Evolutionary conservation across 2,113 vertebrate genomes (phyloP).

Genomic region (Sapayoa aenigma): DNA sequence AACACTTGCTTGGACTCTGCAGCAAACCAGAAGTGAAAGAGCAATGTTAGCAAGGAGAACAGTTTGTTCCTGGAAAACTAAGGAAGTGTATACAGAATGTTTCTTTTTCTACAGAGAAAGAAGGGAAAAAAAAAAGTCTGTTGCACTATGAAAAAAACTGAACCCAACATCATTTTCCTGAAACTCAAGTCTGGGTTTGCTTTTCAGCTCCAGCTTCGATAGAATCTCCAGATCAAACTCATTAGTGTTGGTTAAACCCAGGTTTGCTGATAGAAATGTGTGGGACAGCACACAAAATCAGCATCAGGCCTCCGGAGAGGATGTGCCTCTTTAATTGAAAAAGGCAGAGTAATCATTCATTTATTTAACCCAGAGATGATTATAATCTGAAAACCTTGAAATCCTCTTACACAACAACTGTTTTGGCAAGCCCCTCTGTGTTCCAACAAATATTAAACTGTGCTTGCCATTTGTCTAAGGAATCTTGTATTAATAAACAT

Average conservation of each 20-base stretch:
- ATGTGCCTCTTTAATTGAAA: conserved; percentile 60
- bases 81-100: neutral
- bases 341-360: conserved; percentile 68
- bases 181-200: neutral
- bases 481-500: conserved; percentile 87
- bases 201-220: neutral
- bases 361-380: conserved; percentile 73
- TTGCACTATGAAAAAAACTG: neutral
- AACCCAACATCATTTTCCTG: neutral
- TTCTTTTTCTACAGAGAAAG: neutral
- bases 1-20: neutral
- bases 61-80: neutral
- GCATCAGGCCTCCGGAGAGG: conserved; percentile 29
- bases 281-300: conserved; percentile 16
- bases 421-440: conserved; percentile 74
- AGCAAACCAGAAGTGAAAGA: neutral
- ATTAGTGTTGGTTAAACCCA: neutral
- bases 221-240: conserved; percentile 3
- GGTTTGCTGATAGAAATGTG: conserved; percentile 3
- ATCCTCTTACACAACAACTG: conserved; percentile 79
- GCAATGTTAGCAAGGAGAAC: neutral
- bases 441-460: conserved; percentile 79
- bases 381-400: conserved; percentile 70
- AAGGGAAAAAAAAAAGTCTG: neutral
- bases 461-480: conserved; percentile 81